Evolutionary conservation across 2,888 invertebrate genomes (phyloP), one percentile per base, ranked within the genome.

Genomic region (Noctua pronuba): DNA sequence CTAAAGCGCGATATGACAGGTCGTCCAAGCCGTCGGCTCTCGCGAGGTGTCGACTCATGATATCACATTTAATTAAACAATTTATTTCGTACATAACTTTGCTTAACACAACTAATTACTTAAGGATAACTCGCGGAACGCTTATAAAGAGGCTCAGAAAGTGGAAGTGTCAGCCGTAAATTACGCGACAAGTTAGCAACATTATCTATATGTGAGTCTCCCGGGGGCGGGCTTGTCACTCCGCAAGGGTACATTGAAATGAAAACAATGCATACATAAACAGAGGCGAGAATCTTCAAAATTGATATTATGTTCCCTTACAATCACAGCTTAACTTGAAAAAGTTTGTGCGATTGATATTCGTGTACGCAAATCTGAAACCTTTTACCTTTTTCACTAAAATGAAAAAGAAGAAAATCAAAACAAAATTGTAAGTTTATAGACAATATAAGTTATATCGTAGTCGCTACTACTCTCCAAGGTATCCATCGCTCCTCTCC

Each of bases 61-160:
- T 82, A 79, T 85, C 71, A 77, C 82, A 81, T 79, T 81, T 80
- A 81, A 87, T 80, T 83, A 83, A 76, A 83, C 83, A 86, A 88
- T 79, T 82, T 83, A 83, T 88, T 79, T 79, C 75, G 69, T 85
- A 64, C 75, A 70, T 79, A 85, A 86, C 84, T 88, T 86, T 75
- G 82, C 78, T 85, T 84, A 79, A 84, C 85, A 69, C 73, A 79
- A 87, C 82, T 89, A 89, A 88, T 88, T 89, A 88, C 88, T 88
- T 78, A 79, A 73, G 84, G 83, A 87, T 84, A 89, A 86, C 84
- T 89, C 86, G 78, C 67, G 79, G 74, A 79, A 83, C 80, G 80
- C 73, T 89, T 82, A 82, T 86, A 83, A 86, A 83, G 88, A 82
- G 83, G 78, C 74, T 85, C 74, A 72, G 87, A 79, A 83, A 85